phyloP scores from a whole-genome alignment of 2,113 vertebrate genomes.

The chimpanzee (Pan troglodytes) region DNA sequence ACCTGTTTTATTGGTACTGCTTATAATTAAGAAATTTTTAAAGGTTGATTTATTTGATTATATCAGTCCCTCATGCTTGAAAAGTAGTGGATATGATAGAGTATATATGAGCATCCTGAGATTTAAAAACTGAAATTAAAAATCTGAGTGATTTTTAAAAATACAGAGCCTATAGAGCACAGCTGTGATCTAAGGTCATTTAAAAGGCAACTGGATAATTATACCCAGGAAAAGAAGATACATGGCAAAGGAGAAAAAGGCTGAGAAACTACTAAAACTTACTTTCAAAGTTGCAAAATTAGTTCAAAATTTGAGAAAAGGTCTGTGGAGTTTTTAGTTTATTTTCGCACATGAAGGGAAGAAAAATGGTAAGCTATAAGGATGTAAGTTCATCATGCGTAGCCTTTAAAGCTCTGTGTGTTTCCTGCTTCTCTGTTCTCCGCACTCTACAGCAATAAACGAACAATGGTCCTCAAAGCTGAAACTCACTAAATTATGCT shows the following conservation, averaged over 20 bases:
- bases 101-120: background rate
- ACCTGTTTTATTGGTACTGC: background rate
- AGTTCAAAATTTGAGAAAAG: background rate
- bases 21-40: background rate
- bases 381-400: background rate
- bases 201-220: background rate
- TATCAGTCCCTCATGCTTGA: background rate
- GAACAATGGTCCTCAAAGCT: background rate
- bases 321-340: background rate
- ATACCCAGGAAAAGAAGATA: background rate
- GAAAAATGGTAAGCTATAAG: background rate
- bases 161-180: background rate
- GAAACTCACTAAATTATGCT: background rate
- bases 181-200: background rate
- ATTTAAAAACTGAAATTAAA: constrained; percentile 8
- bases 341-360: background rate
- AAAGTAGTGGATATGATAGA: background rate
- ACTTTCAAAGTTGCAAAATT: background rate
- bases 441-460: background rate
- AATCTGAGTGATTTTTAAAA: background rate
- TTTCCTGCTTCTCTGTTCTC: background rate
- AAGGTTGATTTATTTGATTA: background rate
- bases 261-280: background rate
- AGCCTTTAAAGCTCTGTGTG: background rate
- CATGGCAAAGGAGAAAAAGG: background rate